Base-by-base conservation (phyloP, 2,797 vertebrate genomes). In the Tapera naevia region DNA sequence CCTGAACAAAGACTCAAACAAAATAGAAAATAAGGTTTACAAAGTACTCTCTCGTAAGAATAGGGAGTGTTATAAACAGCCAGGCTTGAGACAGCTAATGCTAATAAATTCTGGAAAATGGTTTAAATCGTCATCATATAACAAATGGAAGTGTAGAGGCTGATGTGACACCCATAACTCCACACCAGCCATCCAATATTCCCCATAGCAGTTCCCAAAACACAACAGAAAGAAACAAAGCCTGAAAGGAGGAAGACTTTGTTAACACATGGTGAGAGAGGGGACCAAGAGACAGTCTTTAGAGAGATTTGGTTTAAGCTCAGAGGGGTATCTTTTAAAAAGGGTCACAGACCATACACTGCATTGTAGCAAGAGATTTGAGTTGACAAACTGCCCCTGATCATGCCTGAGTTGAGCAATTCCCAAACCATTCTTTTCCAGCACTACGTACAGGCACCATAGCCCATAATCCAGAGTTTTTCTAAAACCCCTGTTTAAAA, bases 321-420 rank as follows among this genome's bases (percentile, higher is more conserved):
- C 27, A 61, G 35, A 54, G 30, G 8, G 30, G 43, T 79, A 53
- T 61, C 53, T 84, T 28, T 50, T 61, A 35, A 45, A 62, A 70
- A 14, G 11, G 4, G 10, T 22, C 27, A 25, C 30, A 57, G 19
- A 57, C 10, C 41, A 66, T 7, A 86, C 62, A 64, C n/a, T 32
- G 28, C 21, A 19, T 48, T 39, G 43, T 67, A 54, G n/a, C 69
- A 78, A 39, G 13, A 80, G 53, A 22, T 5, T 16, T 83, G 43
- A 76, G 43, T 23, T 48, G 27, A 48, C 9, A 67, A 37, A 71
- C 22, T 71, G 60, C 11, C 58, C 27, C 60, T 22, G 7, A 74
- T 4, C 0, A 0, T 64, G 22, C 35, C 48, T 69, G 43, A 16
- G 10, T 7, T 64, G 9, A 71, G 45, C 10, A 39, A 53, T 21